Conservation (phyloP, 1,140 invertebrate genomes). For the Apolygus lucorum region DNA sequence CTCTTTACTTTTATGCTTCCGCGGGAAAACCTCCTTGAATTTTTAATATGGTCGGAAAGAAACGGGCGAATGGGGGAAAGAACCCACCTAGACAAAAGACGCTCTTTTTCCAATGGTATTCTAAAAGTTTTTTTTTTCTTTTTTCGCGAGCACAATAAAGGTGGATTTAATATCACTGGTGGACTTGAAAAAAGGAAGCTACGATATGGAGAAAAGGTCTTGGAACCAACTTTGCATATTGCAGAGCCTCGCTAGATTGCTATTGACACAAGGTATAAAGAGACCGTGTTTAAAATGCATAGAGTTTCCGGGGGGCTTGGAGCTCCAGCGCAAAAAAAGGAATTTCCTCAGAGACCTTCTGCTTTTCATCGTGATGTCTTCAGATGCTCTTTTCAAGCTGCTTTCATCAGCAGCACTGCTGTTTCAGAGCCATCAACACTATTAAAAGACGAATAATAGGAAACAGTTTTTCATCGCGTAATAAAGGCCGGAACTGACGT, state of each 20-base stretch:
- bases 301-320: neutral
- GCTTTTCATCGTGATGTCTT: conserved; percentile 12
- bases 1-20: no score
- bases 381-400: neutral
- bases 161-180: conserved; percentile 16
- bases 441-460: no score
- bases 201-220: conserved; percentile 16
- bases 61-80: conserved; percentile 1
- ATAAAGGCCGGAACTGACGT: no score
- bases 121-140: conserved; percentile 2
- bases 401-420: conserved; percentile 13
- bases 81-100: neutral
- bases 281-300: conserved; percentile 16
- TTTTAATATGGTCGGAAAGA: no score
- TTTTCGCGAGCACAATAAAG: neutral
- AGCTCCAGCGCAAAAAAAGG: neutral
- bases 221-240: conserved; percentile 14
- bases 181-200: conserved; percentile 7
- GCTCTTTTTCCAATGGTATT: conserved; percentile 16
- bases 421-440: conserved; percentile 2
- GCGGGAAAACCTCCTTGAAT: neutral
- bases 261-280: conserved; percentile 16
- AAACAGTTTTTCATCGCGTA: no score
- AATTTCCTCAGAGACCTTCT: conserved; percentile 8
- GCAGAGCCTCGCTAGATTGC: conserved; percentile 9